These are phyloP conservation scores for Spizella passerina DNA, from an alignment of 2,797 vertebrate genomes.

Conservation along the genomic window DNA sequence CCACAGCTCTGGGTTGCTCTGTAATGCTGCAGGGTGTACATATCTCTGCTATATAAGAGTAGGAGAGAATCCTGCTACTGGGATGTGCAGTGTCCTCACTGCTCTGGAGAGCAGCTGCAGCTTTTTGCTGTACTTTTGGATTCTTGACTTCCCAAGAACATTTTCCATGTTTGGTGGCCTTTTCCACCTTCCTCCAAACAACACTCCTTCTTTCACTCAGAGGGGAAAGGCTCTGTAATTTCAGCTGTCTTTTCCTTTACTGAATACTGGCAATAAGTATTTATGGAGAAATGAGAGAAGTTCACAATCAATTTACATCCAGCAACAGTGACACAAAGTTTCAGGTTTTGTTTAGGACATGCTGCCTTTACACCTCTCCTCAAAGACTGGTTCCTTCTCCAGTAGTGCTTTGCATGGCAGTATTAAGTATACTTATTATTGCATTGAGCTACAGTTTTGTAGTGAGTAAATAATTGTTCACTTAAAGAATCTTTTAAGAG, in stretches of 20 bases:
- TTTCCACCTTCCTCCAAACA: background rate
- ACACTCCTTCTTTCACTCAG: background rate
- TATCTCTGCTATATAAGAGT: background rate
- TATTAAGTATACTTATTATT: background rate
- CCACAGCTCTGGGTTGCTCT: background rate
- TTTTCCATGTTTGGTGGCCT: background rate
- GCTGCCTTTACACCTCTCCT: background rate
- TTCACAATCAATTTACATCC: background rate
- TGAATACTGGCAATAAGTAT: background rate
- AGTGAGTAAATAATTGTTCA: background rate
- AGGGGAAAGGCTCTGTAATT: background rate
- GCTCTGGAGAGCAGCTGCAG: background rate
- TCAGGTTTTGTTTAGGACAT: background rate
- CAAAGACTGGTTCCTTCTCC: background rate
- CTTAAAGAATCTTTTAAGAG: background rate
- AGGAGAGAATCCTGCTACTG: background rate
- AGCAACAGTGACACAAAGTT: background rate
- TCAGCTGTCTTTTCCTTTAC: background rate
- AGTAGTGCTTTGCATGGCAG: background rate
- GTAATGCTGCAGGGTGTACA: background rate
- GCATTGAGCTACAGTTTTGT: background rate
- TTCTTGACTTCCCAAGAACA: background rate
- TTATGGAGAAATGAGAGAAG: background rate
- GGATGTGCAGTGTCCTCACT: background rate
- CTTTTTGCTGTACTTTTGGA: background rate